Evolutionary conservation across 2,888 invertebrate species (phyloP), one percentile per base, ranked within the genome.

Genomic region (Drosophila anomelani): DNA sequence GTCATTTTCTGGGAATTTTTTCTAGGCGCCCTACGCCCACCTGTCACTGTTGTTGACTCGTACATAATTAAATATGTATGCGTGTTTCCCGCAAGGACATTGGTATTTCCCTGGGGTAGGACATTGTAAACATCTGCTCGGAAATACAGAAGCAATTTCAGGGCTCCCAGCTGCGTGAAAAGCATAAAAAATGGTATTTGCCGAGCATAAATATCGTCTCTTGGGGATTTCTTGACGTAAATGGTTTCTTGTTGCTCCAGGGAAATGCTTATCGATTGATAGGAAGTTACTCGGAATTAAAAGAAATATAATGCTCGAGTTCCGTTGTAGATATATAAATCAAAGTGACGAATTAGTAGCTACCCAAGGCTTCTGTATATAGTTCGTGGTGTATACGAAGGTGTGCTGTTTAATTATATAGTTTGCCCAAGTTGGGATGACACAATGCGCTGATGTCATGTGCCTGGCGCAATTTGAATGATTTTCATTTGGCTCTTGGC

Each of bases 361-460:
- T 64, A 26, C 44, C 38, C 7, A 32, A 66, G 38, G 23, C 46
- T 12, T 23, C 39, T 4, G 9, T 17, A 41, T 17, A 41, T 10
- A 41, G 41, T 2, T 17, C 41, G 17, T 49, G 26, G 43, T 44
- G 26, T 17, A n/a, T 44, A 23, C 23, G 34, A 39, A 67, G 70
- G 68, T 68, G 68, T 67, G 67, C 69, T 68, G n/a, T 36, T 49
- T 41, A 69, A 69, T 57, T 69, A 43, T 57, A 49, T 49, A 49
- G 68, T 57, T 32, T 43, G 73, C 67, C 59, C 49, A 51, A 36
- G 54, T 43, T 51, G 26, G 38, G 75, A 73, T 73, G 73, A 73
- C 73, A 73, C 75, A 67, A 55, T 73, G 47, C 59, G 73, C 73
- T 73, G 73, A 73, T 73, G 73, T 73, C 73, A 73, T 59, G 68